Conservation (phyloP, 2,113 vertebrate genomes). For the Gavia stellata region DNA sequence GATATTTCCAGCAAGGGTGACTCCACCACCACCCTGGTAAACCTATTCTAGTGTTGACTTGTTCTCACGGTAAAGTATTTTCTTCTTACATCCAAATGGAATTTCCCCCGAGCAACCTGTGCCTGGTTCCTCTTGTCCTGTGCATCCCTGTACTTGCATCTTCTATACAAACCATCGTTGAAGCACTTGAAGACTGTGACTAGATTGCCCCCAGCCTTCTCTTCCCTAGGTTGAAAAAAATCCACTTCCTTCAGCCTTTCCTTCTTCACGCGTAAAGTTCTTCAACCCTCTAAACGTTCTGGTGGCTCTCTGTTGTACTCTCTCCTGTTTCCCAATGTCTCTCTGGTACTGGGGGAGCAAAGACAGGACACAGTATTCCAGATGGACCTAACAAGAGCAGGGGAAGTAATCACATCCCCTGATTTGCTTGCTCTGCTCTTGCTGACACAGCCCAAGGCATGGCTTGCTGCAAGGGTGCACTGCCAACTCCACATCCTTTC, state of each 20-base stretch:
- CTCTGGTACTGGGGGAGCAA: neutral
- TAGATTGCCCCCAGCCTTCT: neutral
- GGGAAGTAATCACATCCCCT: neutral
- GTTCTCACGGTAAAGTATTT: neutral
- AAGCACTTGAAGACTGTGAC: neutral
- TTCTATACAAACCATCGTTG: fast-evolving
- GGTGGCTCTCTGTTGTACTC: neutral
- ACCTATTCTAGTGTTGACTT: neutral
- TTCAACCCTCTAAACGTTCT: neutral
- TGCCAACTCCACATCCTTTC: neutral
- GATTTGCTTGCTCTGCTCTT: neutral
- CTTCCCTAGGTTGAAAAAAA: neutral
- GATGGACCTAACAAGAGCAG: neutral
- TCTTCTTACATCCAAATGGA: neutral
- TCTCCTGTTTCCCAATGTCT: neutral
- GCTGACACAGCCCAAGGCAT: neutral
- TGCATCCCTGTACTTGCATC: neutral
- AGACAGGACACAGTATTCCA: neutral
- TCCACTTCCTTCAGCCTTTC: neutral
- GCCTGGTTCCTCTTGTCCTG: neutral
- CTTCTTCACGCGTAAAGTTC: neutral
- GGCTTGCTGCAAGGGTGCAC: neutral
- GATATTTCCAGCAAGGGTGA: neutral
- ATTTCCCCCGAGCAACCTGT: neutral
- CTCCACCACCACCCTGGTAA: neutral